Evolutionary conservation across 1,140 invertebrate genomes (phyloP).

Genomic region (Eubasilissa regina): DNA sequence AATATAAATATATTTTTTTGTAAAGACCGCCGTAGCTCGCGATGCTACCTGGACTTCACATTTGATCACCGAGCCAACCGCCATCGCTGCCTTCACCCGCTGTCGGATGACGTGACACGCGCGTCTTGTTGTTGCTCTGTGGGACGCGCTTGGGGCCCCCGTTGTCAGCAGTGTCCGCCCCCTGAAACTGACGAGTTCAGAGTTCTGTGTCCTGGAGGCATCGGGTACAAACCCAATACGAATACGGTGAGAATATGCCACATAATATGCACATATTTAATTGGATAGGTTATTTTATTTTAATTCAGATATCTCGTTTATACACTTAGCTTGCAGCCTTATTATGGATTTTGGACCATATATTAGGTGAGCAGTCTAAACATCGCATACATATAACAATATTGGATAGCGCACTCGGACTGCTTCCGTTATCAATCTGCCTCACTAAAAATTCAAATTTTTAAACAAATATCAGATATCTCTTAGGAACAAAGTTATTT

Average conservation of each 20-base stretch:
- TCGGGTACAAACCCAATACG: slow-evolving; percentile 87
- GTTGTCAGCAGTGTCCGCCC: slow-evolving; percentile 86
- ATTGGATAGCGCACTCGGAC: no score
- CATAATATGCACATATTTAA: no score
- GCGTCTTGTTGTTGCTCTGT: slow-evolving; percentile 91
- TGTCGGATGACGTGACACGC: slow-evolving; percentile 80
- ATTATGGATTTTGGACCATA: no score
- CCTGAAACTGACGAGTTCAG: slow-evolving; percentile 81
- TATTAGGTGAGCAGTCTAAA: no score
- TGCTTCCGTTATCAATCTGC: no score
- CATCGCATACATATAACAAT: no score
- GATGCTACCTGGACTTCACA: slow-evolving; percentile 81
- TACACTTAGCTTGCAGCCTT: no score
- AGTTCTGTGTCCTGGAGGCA: slow-evolving; percentile 86
- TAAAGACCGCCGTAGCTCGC: slow-evolving; percentile 83
- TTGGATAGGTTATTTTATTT: no score
- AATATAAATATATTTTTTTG: slow-evolving; percentile 47
- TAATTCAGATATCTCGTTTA: no score
- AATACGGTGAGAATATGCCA: slow-evolving; percentile 76
- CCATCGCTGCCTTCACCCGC: slow-evolving; percentile 68
- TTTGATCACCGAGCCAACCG: slow-evolving; percentile 65
- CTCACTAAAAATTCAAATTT: no score
- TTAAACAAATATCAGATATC: no score
- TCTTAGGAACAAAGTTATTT: no score
- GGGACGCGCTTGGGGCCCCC: slow-evolving; percentile 87